phyloP scores from a whole-genome alignment of 64 coral and sea anemone genomes.

The Astreopora myriophthalma region DNA sequence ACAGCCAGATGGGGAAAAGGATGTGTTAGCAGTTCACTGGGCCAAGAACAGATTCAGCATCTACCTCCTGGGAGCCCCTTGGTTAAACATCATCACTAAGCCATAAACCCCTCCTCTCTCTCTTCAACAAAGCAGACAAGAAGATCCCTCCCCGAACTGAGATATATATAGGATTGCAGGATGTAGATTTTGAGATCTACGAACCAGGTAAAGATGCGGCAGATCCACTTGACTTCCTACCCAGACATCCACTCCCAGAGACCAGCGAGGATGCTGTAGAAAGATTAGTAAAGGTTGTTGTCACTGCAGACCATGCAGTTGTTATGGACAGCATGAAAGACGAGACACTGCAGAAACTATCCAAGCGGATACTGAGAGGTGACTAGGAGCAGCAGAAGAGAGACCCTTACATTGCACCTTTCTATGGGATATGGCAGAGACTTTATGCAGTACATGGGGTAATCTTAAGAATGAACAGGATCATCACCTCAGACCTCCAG shows the following conservation, averaged over 20 bases:
- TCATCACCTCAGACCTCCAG: slow-evolving; percentile 15
- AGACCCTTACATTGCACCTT: slow-evolving; percentile 10
- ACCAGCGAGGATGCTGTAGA: slow-evolving; percentile 6
- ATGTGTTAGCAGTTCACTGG: slow-evolving; percentile 39
- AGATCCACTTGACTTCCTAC: slow-evolving; percentile 50
- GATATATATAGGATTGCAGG: slow-evolving; percentile 58
- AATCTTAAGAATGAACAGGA: slow-evolving; percentile 5
- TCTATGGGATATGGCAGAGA: background rate
- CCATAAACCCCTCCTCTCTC: slow-evolving; percentile 49
- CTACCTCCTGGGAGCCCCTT: slow-evolving; percentile 51
- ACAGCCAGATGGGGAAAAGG: slow-evolving; percentile 67
- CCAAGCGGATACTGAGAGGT: background rate
- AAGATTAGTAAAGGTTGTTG: slow-evolving; percentile 26
- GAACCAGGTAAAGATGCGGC: slow-evolving; percentile 38
- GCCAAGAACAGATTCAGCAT: slow-evolving; percentile 64
- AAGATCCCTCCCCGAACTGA: slow-evolving; percentile 53
- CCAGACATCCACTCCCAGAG: slow-evolving; percentile 58
- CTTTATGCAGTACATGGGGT: slow-evolving; percentile 11
- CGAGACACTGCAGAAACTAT: slow-evolving; percentile 42
- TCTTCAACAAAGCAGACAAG: slow-evolving; percentile 42
- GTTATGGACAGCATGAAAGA: slow-evolving; percentile 37
- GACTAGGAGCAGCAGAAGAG: slow-evolving; percentile 12
- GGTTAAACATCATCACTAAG: slow-evolving; percentile 51
- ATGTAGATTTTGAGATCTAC: slow-evolving; percentile 56
- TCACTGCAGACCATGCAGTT: slow-evolving; percentile 3